Evolutionary conservation across 2,888 invertebrate species (phyloP).

Genomic region (Petrolisthes manimaculis): DNA sequence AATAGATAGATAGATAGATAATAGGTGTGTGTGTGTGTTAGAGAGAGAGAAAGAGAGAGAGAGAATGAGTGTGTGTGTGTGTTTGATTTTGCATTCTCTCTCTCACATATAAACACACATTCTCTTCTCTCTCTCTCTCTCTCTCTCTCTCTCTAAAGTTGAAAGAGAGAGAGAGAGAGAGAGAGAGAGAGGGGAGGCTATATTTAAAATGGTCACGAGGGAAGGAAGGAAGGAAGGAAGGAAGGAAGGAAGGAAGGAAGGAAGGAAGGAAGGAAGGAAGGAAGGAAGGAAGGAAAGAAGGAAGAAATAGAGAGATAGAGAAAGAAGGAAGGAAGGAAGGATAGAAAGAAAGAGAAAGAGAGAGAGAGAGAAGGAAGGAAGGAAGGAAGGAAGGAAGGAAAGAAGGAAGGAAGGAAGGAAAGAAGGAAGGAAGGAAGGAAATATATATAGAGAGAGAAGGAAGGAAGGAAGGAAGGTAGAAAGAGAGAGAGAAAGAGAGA

Average conservation of each 20-base stretch:
- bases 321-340: neutral
- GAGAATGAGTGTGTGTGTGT: too few species aligned
- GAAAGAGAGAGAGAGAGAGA: neutral
- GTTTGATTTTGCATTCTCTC: too few species aligned
- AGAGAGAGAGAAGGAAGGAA: neutral
- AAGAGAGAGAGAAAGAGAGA: neutral
- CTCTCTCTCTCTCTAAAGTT: too few species aligned
- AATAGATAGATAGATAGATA: too few species aligned
- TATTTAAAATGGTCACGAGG: neutral
- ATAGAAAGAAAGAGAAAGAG: neutral
- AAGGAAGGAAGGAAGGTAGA: neutral
- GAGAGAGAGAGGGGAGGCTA: neutral
- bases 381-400: neutral
- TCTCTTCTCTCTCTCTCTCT: too few species aligned
- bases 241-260: neutral
- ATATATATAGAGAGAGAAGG: neutral
- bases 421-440: neutral
- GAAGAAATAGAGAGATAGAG: neutral
- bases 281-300: neutral
- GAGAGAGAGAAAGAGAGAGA: too few species aligned
- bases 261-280: neutral
- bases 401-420: neutral
- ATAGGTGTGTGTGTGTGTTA: too few species aligned
- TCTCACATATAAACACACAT: too few species aligned
- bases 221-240: conserved; percentile 4